A percentile compares a stretch with the other conserved stretches of the same genome.
Conservation (phyloP, 2,888 invertebrate species). For the Iselma pallidipennis region DNA sequence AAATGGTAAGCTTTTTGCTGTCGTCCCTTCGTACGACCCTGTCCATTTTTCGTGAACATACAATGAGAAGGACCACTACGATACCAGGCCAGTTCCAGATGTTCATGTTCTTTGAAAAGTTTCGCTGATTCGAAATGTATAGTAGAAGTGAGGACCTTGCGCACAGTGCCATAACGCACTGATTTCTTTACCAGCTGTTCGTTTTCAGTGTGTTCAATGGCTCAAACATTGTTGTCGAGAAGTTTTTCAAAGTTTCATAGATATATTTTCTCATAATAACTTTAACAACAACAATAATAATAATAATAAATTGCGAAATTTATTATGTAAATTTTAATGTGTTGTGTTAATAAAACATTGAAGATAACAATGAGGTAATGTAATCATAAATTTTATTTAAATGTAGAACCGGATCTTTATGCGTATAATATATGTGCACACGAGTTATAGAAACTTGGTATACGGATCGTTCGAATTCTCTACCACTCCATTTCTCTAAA, state of each 20-base stretch:
- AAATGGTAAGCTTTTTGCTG: neutral
- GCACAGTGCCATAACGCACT: slow-evolving; percentile 27
- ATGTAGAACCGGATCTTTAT: neutral
- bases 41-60: slow-evolving; percentile 20
- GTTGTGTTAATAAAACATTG: neutral
- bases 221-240: neutral
- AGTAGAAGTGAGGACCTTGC: neutral
- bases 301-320: no score
- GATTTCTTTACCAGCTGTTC: slow-evolving; percentile 38
- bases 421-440: neutral
- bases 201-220: neutral
- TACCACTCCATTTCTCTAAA: slow-evolving; percentile 20
- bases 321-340: neutral
- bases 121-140: neutral
- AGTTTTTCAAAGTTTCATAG: no score
- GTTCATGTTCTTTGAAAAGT: slow-evolving; percentile 27
- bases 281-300: no score
- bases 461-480: slow-evolving; percentile 7
- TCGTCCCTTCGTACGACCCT: slow-evolving; percentile 12
- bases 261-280: no score
- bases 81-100: slow-evolving; percentile 31
- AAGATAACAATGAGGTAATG: neutral
- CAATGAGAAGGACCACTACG: slow-evolving; percentile 27
- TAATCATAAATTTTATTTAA: neutral
- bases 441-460: neutral